Evolutionary conservation across 2,113 vertebrate species (phyloP).

Genomic region (Tupaia tana): DNA sequence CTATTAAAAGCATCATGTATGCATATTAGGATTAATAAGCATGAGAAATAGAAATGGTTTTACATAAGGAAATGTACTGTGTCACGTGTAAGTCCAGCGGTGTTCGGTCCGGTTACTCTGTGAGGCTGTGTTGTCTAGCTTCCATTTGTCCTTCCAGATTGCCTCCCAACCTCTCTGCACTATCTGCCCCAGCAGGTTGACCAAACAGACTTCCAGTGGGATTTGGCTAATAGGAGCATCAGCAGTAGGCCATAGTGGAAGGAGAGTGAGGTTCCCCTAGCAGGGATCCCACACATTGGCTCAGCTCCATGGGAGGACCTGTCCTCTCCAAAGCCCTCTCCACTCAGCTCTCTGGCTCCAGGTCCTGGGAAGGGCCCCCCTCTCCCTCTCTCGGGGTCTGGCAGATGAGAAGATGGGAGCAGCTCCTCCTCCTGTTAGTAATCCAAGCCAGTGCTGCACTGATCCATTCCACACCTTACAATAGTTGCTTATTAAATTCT

Average conservation of each 20-base stretch:
- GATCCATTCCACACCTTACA: background rate
- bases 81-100: accelerated
- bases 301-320: background rate
- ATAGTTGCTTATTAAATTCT: background rate
- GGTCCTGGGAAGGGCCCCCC: background rate
- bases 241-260: background rate
- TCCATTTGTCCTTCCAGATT: background rate
- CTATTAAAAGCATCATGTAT: background rate
- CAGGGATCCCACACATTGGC: background rate
- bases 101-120: background rate
- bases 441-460: background rate
- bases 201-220: background rate
- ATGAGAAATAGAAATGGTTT: background rate
- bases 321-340: background rate
- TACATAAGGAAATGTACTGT: background rate
- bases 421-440: background rate
- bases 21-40: background rate
- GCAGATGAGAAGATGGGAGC: background rate
- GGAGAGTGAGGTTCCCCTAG: background rate
- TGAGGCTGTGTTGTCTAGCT: accelerated
- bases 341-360: background rate
- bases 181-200: background rate
- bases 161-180: background rate
- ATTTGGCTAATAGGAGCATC: too few species aligned
- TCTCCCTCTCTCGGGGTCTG: background rate